phyloP scores from a whole-genome alignment of 2,888 invertebrate species.

The Neoscelio sp. region DNA sequence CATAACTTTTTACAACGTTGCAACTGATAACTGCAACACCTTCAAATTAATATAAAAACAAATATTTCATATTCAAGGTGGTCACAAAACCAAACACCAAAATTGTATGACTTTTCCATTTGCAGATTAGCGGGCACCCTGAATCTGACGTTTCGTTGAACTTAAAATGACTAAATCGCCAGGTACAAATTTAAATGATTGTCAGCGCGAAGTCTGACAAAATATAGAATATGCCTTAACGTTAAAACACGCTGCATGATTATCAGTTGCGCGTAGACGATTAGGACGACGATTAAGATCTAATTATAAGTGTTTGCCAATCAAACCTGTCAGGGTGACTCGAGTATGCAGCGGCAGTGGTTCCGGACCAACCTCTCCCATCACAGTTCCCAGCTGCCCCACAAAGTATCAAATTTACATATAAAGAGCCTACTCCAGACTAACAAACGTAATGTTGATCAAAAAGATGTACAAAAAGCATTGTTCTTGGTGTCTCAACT shows the following conservation, averaged over 20 bases:
- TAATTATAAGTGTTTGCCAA: constrained; percentile 85
- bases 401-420: constrained; percentile 79
- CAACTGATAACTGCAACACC: too few relatives aligned
- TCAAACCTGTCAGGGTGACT: constrained; percentile 87
- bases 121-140: too few relatives aligned
- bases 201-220: too few relatives aligned
- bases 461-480: constrained; percentile 33
- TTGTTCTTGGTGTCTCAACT: constrained; percentile 11
- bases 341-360: constrained; percentile 86
- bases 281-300: constrained; percentile 5
- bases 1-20: too few relatives aligned
- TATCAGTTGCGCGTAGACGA: constrained; percentile 31
- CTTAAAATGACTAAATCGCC: too few relatives aligned
- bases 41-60: too few relatives aligned
- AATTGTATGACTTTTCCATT: too few relatives aligned
- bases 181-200: too few relatives aligned
- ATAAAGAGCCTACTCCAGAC: constrained; percentile 73
- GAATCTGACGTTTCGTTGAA: too few relatives aligned
- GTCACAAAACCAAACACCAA: too few relatives aligned
- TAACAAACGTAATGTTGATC: constrained; percentile 30
- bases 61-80: too few relatives aligned
- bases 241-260: constrained; percentile 27
- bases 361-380: constrained; percentile 36
- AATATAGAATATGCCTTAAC: too few relatives aligned
- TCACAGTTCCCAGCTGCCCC: constrained; percentile 75